Evolutionary conservation across 2,888 invertebrate genomes (phyloP), one percentile per base, ranked within the genome.

Genomic region (Cephonodes hylas): DNA sequence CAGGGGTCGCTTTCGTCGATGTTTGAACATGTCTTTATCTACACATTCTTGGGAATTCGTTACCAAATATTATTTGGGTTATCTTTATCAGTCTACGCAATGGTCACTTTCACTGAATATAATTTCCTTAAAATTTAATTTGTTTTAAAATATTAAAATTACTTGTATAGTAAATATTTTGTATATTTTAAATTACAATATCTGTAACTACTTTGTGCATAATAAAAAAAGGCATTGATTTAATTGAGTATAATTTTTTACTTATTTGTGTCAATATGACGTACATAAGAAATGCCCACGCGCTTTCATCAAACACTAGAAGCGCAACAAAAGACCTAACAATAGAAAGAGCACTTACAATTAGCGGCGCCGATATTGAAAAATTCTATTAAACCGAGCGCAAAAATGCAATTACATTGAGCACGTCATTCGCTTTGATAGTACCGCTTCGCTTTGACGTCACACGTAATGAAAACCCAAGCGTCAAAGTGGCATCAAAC

Each of bases 401-500:
- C 48, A 25, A 25, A 25, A 53, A 44, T 44, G 44, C 44, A 20
- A 53, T 31, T 53, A 31, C 53, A 31, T 18, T 27, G 53, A 27
- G 8, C 27, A 31, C 53, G 27, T 53, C 23, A 23, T n/a, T n/a
- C 53, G 31, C 53, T 53, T 48, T 53, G 31, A 53, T 18, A 27
- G 27, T 8, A 8, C 18, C 23, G 42, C 42, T 23, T 46, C 23
- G 48, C 48, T 48, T 27, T 48, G 53, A 53, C 53, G 53, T 42
- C 23, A 22, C 15, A 18, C 27, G 27, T 58, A 45, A 38, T 46
- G 38, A 25, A 60, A 63, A 42, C 13, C 27, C 44, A 59, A 64
- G 60, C 58, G 44, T 60, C 62, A 62, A 59, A 60, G 63, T 58
- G 61, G 65, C 64, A 64, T 61, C 38, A 38, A 38, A 38, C 38